A percentile compares a stretch with the other conserved stretches of the same genome.
Evolutionary conservation across 1,140 invertebrate genomes (phyloP).

Genomic region (Doryteuthis pealeii): DNA sequence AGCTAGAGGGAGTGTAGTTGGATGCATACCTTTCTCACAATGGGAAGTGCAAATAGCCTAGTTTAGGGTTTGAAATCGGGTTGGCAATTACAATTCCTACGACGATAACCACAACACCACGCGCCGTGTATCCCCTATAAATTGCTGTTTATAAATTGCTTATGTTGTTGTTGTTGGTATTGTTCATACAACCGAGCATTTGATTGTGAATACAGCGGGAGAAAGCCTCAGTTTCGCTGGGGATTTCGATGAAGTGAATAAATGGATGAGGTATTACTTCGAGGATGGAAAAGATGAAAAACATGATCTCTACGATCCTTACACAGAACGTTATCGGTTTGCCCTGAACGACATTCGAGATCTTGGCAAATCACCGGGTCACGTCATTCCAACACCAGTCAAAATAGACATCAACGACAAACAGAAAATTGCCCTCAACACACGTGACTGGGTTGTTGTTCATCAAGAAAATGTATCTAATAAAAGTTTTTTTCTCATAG

Average conservation of each 20-base stretch:
- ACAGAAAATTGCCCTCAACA: constrained; percentile 12
- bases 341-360: constrained; percentile 27
- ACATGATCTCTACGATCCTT: constrained; percentile 42
- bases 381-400: constrained; percentile 35
- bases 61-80: no score
- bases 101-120: no score
- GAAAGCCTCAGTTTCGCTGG: constrained; percentile 38
- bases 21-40: no score
- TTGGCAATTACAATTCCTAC: no score
- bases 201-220: constrained; percentile 29
- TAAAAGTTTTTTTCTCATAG: no score
- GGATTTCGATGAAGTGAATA: constrained; percentile 33
- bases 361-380: constrained; percentile 22
- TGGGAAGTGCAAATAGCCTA: no score
- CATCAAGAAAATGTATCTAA: no score
- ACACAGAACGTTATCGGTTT: constrained; percentile 28
- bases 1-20: no score
- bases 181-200: no score
- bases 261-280: constrained; percentile 40
- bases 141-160: no score
- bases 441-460: constrained; percentile 24
- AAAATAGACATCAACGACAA: constrained; percentile 17
- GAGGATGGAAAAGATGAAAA: not conserved
- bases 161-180: no score
- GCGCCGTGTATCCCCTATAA: no score